phyloP scores from a whole-genome alignment of 2,888 invertebrate species.

The Panzeria rudis region DNA sequence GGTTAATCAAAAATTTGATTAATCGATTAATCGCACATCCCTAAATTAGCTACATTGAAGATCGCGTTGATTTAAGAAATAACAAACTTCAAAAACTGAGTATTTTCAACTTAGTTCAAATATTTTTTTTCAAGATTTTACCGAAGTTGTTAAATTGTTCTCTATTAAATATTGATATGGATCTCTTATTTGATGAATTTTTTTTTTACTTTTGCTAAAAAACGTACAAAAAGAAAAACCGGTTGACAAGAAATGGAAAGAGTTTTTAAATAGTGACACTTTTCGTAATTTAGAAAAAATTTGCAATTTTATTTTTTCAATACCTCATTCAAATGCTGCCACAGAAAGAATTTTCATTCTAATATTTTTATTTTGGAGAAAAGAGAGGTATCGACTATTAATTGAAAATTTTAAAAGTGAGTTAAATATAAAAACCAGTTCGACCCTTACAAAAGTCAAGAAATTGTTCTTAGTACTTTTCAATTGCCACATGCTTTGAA shows the following conservation, averaged over 20 bases:
- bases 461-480: no score
- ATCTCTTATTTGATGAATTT: no score
- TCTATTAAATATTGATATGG: constrained; percentile 34
- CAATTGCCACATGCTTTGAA: no score
- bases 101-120: constrained; percentile 1
- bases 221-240: constrained; percentile 1
- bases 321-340: no score
- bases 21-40: no score
- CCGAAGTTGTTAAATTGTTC: not conserved
- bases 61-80: constrained; percentile 21
- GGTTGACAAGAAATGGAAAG: constrained; percentile 22
- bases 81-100: constrained; percentile 36
- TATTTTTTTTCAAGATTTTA: constrained; percentile 18
- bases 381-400: constrained; percentile 12
- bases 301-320: constrained; percentile 45
- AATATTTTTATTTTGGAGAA: constrained; percentile 45
- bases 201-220: constrained; percentile 17
- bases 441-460: no score
- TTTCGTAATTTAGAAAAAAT: constrained; percentile 26
- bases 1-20: no score
- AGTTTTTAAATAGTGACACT: constrained; percentile 8
- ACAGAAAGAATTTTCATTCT: constrained; percentile 44
- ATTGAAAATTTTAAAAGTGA: constrained; percentile 44
- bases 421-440: constrained; percentile 28
- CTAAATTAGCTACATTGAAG: no score